A percentile compares a stretch with the other conserved stretches of the same genome.
phyloP scores from a whole-genome alignment of 1,140 invertebrate species.

The Melanaphis sacchari region DNA sequence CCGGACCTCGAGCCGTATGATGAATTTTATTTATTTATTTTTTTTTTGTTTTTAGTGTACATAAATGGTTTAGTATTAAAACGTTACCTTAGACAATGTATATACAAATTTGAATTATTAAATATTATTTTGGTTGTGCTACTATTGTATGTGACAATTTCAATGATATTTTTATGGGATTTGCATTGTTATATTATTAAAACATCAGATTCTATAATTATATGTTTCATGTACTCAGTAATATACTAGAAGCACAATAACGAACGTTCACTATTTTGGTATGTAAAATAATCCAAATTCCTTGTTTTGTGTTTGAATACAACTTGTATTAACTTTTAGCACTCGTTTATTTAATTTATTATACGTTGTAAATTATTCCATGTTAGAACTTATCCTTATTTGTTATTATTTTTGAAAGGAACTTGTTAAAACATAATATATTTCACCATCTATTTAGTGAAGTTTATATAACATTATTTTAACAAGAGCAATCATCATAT shows the following conservation, averaged over 20 bases:
- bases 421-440: not conserved
- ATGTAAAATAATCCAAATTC: not conserved
- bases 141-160: not conserved
- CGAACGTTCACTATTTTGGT: too few species aligned
- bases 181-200: not conserved
- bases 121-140: not conserved
- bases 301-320: not conserved
- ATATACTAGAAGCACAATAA: too few species aligned
- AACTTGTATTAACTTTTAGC: not conserved
- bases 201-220: not conserved
- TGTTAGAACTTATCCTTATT: not conserved
- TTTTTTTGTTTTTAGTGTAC: not conserved
- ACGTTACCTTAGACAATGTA: not conserved
- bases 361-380: not conserved
- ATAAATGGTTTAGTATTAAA: not conserved
- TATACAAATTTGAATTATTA: not conserved
- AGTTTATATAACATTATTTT: not conserved
- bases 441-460: not conserved
- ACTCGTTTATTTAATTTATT: not conserved
- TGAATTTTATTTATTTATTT: not conserved
- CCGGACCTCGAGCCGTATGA: not conserved
- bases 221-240: not conserved
- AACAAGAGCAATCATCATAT: not conserved
- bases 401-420: not conserved
- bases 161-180: not conserved